Conservation (phyloP, 1,140 invertebrate species). For the Brachionus angularis region DNA sequence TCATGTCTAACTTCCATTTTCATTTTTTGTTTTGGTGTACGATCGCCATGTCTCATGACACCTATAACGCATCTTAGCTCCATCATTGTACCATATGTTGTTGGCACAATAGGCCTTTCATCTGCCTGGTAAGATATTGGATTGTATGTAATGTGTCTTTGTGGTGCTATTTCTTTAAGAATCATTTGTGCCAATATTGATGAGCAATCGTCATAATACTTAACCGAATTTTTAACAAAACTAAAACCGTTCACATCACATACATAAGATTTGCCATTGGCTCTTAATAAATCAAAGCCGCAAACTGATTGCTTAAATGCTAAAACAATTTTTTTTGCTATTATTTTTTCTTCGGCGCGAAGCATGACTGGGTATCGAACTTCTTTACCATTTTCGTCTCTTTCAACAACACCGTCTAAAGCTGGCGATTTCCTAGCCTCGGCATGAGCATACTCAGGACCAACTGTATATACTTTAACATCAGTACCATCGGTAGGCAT, state of each 20-base stretch:
- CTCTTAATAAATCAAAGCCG: slow-evolving; percentile 94
- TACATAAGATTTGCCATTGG: slow-evolving; percentile 95
- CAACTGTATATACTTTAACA: slow-evolving; percentile 85
- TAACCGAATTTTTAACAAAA: slow-evolving; percentile 98
- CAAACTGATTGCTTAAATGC: slow-evolving; percentile 99
- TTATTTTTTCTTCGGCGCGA: slow-evolving; percentile 95
- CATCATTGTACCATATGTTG: slow-evolving; percentile 99
- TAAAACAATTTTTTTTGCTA: slow-evolving; percentile 92
- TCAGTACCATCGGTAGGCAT: slow-evolving; percentile 98
- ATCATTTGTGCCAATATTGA: slow-evolving; percentile 85
- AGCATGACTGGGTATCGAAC: slow-evolving; percentile 96
- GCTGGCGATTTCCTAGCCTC: slow-evolving; percentile 97
- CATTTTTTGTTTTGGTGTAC: slow-evolving; percentile 99
- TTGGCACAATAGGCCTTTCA: slow-evolving; percentile 96
- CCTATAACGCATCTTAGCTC: slow-evolving; percentile 93
- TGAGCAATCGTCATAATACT: slow-evolving; percentile 99
- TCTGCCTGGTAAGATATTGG: slow-evolving; percentile 87
- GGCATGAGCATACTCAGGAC: slow-evolving; percentile 97
- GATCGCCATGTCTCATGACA: slow-evolving; percentile 95
- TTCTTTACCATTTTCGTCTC: slow-evolving; percentile 96
- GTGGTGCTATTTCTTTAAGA: slow-evolving; percentile 82
- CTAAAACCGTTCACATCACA: slow-evolving; percentile 99
- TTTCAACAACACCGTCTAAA: slow-evolving; percentile 88
- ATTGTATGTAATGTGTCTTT: slow-evolving; percentile 90
- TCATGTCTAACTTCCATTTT: slow-evolving; percentile 98